These are phyloP conservation scores for Schizotus pectinicornis DNA, from an alignment of 2,888 invertebrate species.

Conservation along the genomic window DNA sequence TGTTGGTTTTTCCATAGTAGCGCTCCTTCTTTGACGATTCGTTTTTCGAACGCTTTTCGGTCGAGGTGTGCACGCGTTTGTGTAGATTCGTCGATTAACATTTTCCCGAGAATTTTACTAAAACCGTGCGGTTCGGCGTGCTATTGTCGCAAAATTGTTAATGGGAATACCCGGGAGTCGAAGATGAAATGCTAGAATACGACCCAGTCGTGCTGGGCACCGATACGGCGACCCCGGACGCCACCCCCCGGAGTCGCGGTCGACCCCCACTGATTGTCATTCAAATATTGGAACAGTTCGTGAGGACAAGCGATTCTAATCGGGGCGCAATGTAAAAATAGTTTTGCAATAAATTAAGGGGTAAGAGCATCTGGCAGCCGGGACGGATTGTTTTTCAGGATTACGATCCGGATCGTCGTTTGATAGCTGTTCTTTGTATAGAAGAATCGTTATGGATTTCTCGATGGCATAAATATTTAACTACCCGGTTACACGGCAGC, in stretches of 20 bases:
- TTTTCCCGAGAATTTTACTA: constrained; percentile 12
- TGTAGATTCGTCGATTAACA: constrained; percentile 30
- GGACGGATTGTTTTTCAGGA: constrained; percentile 3
- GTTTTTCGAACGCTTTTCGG: constrained; percentile 36
- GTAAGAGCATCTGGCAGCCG: constrained; percentile 14
- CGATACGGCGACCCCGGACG: constrained; percentile 17
- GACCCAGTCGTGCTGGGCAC: constrained; percentile 40
- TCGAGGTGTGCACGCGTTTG: constrained; percentile 29
- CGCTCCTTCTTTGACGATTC: constrained; percentile 44
- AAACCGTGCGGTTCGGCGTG: constrained; percentile 10
- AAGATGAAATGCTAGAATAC: constrained; percentile 32
- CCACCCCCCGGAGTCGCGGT: no score
- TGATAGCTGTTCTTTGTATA: no score
- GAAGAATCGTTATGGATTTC: no score
- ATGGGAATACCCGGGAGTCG: constrained; percentile 15
- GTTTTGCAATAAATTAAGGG: constrained; percentile 21
- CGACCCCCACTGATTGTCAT: constrained; percentile 15
- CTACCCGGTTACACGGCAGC: no score
- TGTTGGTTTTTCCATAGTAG: constrained; percentile 50
- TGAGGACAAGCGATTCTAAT: constrained; percentile 19
- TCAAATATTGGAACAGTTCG: constrained; percentile 27
- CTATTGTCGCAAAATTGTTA: constrained; percentile 23
- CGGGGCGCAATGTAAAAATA: constrained; percentile 12
- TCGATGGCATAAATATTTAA: no score
- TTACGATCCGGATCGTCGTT: neutral